Evolutionary conservation across 2,888 invertebrate species (phyloP).

Genomic region (Lepas anatifera): DNA sequence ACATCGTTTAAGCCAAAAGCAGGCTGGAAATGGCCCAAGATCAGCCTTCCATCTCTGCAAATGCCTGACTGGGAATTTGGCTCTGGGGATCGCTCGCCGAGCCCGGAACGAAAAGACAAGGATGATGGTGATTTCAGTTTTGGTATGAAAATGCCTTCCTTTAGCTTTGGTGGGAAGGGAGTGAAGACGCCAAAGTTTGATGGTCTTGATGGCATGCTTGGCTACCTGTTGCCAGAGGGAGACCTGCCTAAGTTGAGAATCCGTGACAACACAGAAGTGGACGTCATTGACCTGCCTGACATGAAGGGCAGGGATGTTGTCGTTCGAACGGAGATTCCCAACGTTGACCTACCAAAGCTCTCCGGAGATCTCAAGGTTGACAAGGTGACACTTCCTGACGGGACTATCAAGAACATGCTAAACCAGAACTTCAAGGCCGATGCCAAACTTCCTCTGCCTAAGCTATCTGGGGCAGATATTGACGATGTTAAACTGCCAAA

Average conservation of each 20-base stretch:
- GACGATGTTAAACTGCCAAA: not conserved
- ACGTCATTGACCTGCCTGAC: not conserved
- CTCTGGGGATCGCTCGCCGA: not conserved
- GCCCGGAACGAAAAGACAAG: not conserved
- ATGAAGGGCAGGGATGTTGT: not conserved
- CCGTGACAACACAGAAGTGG: not conserved
- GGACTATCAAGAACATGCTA: not conserved
- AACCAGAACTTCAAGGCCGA: not conserved
- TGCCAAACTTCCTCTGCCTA: not conserved
- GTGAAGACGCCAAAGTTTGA: not conserved
- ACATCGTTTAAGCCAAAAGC: not conserved
- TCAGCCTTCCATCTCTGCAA: not conserved
- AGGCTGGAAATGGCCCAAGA: not conserved
- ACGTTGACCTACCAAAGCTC: not conserved
- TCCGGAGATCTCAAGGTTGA: not conserved
- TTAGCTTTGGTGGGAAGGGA: not conserved
- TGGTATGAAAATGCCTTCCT: not conserved
- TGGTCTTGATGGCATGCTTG: not conserved
- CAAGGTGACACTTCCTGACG: not conserved
- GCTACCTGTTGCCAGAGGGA: not conserved
- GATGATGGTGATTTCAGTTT: not conserved
- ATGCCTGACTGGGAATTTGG: not conserved
- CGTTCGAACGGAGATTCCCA: not conserved
- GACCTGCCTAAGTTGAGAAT: not conserved
- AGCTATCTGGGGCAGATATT: not conserved